These are phyloP conservation scores for Lethrus apterus DNA, from an alignment of 1,140 invertebrate genomes.

Conservation along the genomic window DNA sequence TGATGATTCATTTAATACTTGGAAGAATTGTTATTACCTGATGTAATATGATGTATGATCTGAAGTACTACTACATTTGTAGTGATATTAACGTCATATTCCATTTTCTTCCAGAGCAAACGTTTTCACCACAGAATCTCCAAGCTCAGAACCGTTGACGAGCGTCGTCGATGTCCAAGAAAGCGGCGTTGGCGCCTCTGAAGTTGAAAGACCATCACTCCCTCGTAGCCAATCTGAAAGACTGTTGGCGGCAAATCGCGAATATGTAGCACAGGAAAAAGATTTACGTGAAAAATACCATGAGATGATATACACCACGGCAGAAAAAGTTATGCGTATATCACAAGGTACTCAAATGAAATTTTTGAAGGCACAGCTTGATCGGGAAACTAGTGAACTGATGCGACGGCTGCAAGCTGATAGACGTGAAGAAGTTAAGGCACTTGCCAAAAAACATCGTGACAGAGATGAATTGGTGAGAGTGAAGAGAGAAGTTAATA, in stretches of 20 bases:
- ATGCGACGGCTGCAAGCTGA: conserved; percentile 75
- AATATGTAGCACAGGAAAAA: conserved; percentile 66
- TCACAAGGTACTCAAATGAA: conserved; percentile 77
- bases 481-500: conserved; percentile 67
- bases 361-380: conserved; percentile 55
- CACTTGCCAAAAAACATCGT: conserved; percentile 66
- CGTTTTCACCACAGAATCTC: conserved; percentile 38
- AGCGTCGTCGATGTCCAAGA: conserved; percentile 34
- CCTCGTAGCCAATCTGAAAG: conserved; percentile 61
- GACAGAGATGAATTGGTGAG: conserved; percentile 86
- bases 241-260: conserved; percentile 56
- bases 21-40: too few species aligned
- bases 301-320: conserved; percentile 62
- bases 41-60: too few species aligned
- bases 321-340: conserved; percentile 70
- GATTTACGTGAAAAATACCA: conserved; percentile 80
- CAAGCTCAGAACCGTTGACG: conserved; percentile 36
- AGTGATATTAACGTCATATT: not conserved
- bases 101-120: conserved; percentile 14
- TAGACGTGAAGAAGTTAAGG: conserved; percentile 80
- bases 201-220: conserved; percentile 42
- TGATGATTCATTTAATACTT: conserved; percentile 12
- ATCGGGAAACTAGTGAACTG: conserved; percentile 73
- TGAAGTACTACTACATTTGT: too few species aligned
- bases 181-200: conserved; percentile 39